Base-by-base conservation (phyloP, 1,140 invertebrate genomes). In the Wiebesia pumilae region DNA sequence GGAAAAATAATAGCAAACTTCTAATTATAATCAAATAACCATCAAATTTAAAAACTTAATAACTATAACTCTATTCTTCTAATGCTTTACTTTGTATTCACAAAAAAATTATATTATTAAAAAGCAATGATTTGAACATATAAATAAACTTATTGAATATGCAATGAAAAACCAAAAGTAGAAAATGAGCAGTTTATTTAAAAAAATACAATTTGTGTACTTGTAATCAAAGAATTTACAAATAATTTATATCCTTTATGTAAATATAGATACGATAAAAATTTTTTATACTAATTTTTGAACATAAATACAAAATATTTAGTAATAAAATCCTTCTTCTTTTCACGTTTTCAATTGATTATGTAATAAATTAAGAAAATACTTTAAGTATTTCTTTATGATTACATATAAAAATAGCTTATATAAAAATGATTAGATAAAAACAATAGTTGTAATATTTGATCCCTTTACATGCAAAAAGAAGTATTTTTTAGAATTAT, bases 1-100 rank as follows among this genome's bases (percentile, higher is more conserved):
- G 67, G 19, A 81, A 82, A 81, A 62, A n/a, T 4, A 33, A 27
- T 86, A 89, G 78, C 51, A 78, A 67, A 51, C 71, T 80, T 84
- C 35, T 81, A 81, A 27, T 16, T 19, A 88, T 85, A 77, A 86
- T 89, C 89, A 89, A 90, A 89, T 88, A 87, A 89, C 85, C 77
- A 71, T 84, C 58, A 33, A 30, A 79, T 35, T 80, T 54, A 80
- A 67, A 43, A 78, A 62, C 77, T 4, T 62, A 62, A 27, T 2
- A 62, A 14, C 10, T 62, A 62, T 62, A 62, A 12, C 19, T 54
- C 51, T 54, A 54, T 16, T 19, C 19, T 62, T 62, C 0, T 27
- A 27, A 62, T 27, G 27, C 21, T 62, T 6, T 62, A 27, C 3
- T 62, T 27, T 62, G 24, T 24, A 10, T 62, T 62, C 58, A 62